Base-by-base conservation (phyloP, 2,113 vertebrate genomes). In the Triplophysa siluroides region DNA sequence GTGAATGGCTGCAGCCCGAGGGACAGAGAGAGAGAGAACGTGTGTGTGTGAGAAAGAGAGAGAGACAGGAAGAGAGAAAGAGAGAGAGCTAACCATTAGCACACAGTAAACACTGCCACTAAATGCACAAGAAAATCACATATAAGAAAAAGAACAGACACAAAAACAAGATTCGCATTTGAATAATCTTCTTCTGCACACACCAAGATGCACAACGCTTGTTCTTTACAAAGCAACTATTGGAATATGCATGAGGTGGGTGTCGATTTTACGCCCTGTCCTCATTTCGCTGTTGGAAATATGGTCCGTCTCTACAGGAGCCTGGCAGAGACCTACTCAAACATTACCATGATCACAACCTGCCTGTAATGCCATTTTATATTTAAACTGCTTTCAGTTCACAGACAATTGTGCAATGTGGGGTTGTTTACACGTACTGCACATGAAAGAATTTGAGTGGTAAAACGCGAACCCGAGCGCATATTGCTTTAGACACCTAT, bases 101-200 rank as follows among this genome's bases (percentile, higher is more conserved):
- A 21, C 23, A 19, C 52, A 23, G 65, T 12, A 29, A 29, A 67
- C 52, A 58, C 52, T 60, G 11, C 38, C 58, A 24, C 61, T 77
- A 38, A 23, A 52, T 47, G n/a, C 19, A 54, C 50, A 5, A 21
- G 26, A 41, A 71, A 29, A 10, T 47, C 58, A 71, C 21, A 71
- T 61, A 52, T 21, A 79, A 19, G 13, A 33, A 56, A 52, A 19
- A 71, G 6, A 14, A 26, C 29, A 50, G 45, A 24, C 38, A 75
- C 45, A 43, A 29, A 24, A 2, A 26, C 13, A 67, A 79, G 26
- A 72, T 45, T 7, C 60, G 38, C 60, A 79, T 72, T 24, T 47
- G 70, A 72, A 79, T 79, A 64, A 79, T 72, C 60, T 41, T 70
- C 12, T 29, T 72, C 58, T 75, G 38, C 24, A 63, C 71, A 73